Evolutionary conservation across 1,140 invertebrate species (phyloP), one percentile per base, ranked within the genome.

Genomic region (Drosophila grimshawi): DNA sequence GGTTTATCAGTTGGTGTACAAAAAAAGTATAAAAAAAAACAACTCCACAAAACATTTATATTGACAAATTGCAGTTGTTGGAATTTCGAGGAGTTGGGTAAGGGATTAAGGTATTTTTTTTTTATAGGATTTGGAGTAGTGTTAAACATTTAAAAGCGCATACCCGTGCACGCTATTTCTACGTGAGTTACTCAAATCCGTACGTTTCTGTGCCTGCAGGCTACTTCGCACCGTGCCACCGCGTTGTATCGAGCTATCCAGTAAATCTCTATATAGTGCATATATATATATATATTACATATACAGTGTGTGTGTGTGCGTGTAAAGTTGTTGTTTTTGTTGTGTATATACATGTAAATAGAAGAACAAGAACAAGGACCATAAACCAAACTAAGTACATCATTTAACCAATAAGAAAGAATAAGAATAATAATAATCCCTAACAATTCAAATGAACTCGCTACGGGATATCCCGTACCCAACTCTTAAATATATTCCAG

Each of bases 91-190:
- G 27, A 11, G 41, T 55, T 33, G 3, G 57, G 49, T 19, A 10
- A 37, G 8, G 10, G 7, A 41, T 41, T 39, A 7, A 27, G 19
- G 19, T 19, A 19, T 19, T 19, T 77, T 52, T 63, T 49, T 65
- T 19, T 46, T 55, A 51, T 39, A 29, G 48, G 63, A 27, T 51
- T 19, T 27, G 48, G 27, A 49, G 52, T 43, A 62, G 39, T 76
- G 85, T 86, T 88, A 89, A 46, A 86, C 85, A 90, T 81, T 65
- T 89, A 90, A 80, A 76, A 78, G 80, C 77, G 80, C 85, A 89
- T 88, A 92, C 91, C 92, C 92, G 76, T 92, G 86, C 75, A 92
- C 86, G 77, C 92, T 92, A 91, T 92, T 92, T 90, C 92, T 92
- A 89, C 89, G 86, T 73, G 91, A 90, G 71, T 89, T 92, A 80